phyloP scores from a whole-genome alignment of 2,113 vertebrate species.

The Glaucidium brasilianum region DNA sequence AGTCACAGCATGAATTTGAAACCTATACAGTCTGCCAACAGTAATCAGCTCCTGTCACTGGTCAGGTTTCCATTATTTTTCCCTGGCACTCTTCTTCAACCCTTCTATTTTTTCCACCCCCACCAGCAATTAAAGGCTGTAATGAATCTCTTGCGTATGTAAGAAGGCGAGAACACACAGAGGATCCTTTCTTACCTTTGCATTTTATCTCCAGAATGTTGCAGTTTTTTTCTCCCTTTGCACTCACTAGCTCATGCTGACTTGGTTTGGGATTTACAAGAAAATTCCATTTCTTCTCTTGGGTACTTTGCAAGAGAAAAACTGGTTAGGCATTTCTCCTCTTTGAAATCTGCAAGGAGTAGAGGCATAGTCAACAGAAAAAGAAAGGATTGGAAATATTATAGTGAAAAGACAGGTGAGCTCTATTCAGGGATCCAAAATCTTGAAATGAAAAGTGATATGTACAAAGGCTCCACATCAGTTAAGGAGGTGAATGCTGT shows the following conservation, averaged over 20 bases:
- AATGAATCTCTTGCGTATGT: not conserved
- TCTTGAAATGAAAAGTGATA: not conserved
- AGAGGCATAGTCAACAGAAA: not conserved
- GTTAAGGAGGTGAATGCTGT: not conserved
- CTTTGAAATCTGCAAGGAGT: not conserved
- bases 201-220: not conserved
- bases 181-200: not conserved
- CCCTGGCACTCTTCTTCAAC: not conserved
- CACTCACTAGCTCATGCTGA: not conserved
- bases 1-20: slow-evolving; percentile 49
- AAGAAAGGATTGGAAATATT: not conserved
- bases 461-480: not conserved
- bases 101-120: not conserved
- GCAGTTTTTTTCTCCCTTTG: not conserved
- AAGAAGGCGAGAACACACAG: not conserved
- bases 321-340: not conserved
- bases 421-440: not conserved
- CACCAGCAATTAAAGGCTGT: slow-evolving; percentile 31
- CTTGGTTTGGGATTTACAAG: not conserved
- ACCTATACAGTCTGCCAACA: not conserved
- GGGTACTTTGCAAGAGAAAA: not conserved
- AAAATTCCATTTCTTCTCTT: not conserved
- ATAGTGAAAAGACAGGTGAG: not conserved
- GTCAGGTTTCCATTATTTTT: slow-evolving; percentile 37
- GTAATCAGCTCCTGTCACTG: not conserved